Base-by-base conservation (phyloP, 92 coral and sea anemone genomes). In the Phenganax subtilis region DNA sequence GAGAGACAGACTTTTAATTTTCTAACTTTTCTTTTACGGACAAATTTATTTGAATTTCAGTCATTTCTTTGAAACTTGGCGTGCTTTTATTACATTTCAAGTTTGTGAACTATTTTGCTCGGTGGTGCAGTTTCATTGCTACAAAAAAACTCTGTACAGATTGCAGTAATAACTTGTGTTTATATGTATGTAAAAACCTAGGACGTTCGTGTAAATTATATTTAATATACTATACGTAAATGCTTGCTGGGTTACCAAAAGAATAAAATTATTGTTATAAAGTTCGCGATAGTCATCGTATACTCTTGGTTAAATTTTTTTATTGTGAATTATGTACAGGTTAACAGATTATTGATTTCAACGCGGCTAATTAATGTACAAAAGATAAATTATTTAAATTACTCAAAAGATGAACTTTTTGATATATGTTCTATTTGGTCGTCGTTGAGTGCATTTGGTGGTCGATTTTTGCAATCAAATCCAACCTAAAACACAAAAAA, bases 391-490 rank as follows among this genome's bases (percentile, higher is more conserved):
- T 37, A 37, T 37, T 5, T 37, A 37, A 2, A 37, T 37, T 37
- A 37, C 47, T 37, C 47, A 37, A 37, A 37, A 37, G 47, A 37
- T 37, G 47, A 37, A 37, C 47, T 37, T 37, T 68, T 30, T 9
- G 14, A 68, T 0, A 1, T 68, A 44, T 30, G 7, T 8, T 28
- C 52, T 68, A 68, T 10, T 68, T 68, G 53, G 73, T 37, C 52
- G 73, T 3, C 52, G 80, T 55, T 12, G 81, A 20, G 31, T 76
- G 81, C 81, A 76, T 57, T 44, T 76, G 81, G 25, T 76, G 81
- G 57, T 76, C 81, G 31, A 76, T 76, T 76, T 76, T 31, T 76
- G 81, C 81, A 76, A 76, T 76, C 70, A 76, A 76, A 58, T 76
- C 66, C 60, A 76, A 59, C 81, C 81, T 76, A 57, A 57, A 76